Conservation (phyloP, 2,113 vertebrate genomes). For the Odocoileus hemionus region DNA sequence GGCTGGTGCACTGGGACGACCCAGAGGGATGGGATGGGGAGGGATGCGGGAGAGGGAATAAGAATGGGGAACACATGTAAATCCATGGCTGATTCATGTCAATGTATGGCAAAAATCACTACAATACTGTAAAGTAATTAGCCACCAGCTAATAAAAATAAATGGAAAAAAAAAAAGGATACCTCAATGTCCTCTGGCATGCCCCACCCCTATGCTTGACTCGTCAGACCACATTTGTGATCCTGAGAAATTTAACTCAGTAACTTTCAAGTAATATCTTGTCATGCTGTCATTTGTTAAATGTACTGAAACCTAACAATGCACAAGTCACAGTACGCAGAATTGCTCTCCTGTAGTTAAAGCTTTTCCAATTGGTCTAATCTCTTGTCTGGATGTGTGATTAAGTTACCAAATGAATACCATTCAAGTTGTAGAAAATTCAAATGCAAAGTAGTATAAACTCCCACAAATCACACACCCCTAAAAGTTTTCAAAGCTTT, state of each 20-base stretch:
- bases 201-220: neutral
- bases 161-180: too few species aligned
- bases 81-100: too few species aligned
- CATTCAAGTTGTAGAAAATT: neutral
- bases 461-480: neutral
- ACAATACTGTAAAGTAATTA: too few species aligned
- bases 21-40: too few species aligned
- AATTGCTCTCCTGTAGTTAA: neutral
- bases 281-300: neutral
- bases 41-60: too few species aligned
- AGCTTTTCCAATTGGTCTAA: neutral
- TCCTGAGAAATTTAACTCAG: neutral
- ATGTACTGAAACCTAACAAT: neutral
- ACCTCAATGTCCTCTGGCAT: neutral
- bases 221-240: neutral
- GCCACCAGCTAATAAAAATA: too few species aligned
- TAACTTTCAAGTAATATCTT: neutral
- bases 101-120: too few species aligned
- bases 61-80: too few species aligned
- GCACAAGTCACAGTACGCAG: neutral
- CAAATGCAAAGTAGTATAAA: neutral
- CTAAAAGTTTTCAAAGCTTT: constrained; percentile 7
- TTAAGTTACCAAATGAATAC: neutral
- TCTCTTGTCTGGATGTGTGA: neutral
- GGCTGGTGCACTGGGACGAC: too few species aligned